These are phyloP conservation scores for Atta texana DNA, from an alignment of 1,140 invertebrate genomes.

Conservation along the genomic window DNA sequence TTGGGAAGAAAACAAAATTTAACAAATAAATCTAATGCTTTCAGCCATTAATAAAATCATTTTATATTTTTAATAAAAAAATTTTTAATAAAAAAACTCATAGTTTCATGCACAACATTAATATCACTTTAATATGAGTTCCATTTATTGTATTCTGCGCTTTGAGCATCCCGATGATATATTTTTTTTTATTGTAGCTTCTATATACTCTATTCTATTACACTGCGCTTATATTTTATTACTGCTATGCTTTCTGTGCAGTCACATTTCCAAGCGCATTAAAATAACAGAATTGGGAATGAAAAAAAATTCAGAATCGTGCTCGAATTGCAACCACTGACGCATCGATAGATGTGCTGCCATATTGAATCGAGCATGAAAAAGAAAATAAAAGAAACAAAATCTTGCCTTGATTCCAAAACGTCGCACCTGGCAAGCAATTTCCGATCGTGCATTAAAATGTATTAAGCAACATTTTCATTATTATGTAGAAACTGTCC, in stretches of 20 bases:
- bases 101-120: background rate
- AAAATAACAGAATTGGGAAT: conserved; percentile 39
- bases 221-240: conserved; percentile 30
- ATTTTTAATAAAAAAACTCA: background rate
- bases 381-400: background rate
- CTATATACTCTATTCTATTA: conserved; percentile 51
- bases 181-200: conserved; percentile 2
- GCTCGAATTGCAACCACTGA: background rate
- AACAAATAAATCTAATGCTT: background rate
- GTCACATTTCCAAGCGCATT: conserved; percentile 30
- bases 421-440: conserved; percentile 18
- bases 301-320: conserved; percentile 19
- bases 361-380: background rate
- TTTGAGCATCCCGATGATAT: conserved; percentile 27
- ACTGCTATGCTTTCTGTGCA: background rate
- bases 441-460: conserved; percentile 32
- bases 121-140: conserved; percentile 16
- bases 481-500: background rate
- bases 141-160: conserved; percentile 9
- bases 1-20: background rate
- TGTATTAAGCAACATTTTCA: conserved; percentile 23
- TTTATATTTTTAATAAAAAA: background rate
- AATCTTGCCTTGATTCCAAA: conserved; percentile 8
- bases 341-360: background rate
- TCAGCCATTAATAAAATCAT: background rate